phyloP scores from a whole-genome alignment of 2,888 invertebrate genomes.

The Macroteleia sp. region DNA sequence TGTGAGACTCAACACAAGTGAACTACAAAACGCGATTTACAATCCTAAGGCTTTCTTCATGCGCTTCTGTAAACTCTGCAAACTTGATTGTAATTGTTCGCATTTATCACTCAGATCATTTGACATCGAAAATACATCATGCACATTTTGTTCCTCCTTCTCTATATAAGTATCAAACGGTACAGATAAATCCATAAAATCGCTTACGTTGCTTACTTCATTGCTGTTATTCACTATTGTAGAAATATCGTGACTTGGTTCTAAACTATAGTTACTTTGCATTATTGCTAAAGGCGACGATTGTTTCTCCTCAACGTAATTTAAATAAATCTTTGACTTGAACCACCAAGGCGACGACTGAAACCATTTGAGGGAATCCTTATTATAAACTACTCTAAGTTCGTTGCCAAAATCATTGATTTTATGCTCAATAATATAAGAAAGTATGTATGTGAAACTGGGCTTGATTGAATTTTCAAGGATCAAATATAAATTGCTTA shows the following conservation, averaged over 20 bases:
- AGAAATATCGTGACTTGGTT: too few species aligned
- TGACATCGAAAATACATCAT: not conserved
- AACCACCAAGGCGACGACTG: slow-evolving; percentile 87
- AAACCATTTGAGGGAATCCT: slow-evolving; percentile 85
- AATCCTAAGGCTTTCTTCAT: slow-evolving; percentile 26
- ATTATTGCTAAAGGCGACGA: slow-evolving; percentile 1
- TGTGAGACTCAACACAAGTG: too few species aligned
- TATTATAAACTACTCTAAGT: slow-evolving; percentile 86
- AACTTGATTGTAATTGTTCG: not conserved
- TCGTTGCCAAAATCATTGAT: slow-evolving; percentile 70
- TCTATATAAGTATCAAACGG: not conserved
- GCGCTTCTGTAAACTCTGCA: slow-evolving; percentile 2
- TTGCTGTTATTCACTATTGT: too few species aligned
- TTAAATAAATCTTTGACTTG: slow-evolving; percentile 74
- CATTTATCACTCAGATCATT: slow-evolving; percentile 4
- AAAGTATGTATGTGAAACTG: slow-evolving; percentile 75
- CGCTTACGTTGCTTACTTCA: too few species aligned
- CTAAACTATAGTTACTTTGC: too few species aligned
- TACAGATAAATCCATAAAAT: too few species aligned
- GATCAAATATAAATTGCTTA: slow-evolving; percentile 72
- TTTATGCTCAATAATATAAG: slow-evolving; percentile 76
- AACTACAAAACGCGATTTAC: too few species aligned
- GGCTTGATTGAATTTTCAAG: slow-evolving; percentile 58
- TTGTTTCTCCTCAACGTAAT: slow-evolving; percentile 57
- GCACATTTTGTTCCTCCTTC: not conserved